Evolutionary conservation across 2,113 vertebrate genomes (phyloP), one percentile per base, ranked within the genome.

Genomic region (Chaetodon auriga): DNA sequence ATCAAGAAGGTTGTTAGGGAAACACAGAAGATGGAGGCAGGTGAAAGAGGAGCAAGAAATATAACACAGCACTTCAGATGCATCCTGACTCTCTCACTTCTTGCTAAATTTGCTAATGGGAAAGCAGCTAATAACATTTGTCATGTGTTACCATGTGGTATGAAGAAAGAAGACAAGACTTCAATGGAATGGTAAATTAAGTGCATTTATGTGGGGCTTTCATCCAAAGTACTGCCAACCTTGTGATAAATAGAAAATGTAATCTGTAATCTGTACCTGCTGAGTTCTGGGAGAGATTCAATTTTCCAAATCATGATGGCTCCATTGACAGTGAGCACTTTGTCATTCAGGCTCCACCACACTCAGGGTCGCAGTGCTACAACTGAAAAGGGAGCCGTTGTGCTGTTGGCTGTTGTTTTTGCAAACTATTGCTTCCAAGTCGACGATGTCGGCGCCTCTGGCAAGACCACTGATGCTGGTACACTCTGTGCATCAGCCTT

Each of bases 391-490:
- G 8, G 25, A 83, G 61, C 16, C 71, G 68, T 66, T 23, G 35
- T 5, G 49, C 21, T 81, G 43, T 71, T 64, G 68, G 84, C 72
- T 68, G 58, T 58, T 75, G 68, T 70, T 69, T 75, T 76, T 70
- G 43, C 46, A 80, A 83, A 82, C 57, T 57, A 35, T 25, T 61
- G 68, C 86, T 55, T 87, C 72, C 46, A 80, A 82, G 61, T 65
- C 77, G 81, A 2, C 65, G 73, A 64, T 84, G 75, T 57, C 1
- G 5, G 23, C 49, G 83, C 71, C 68, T 74, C 41, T 78, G 63
- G 87, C 80, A 58, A 43, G 23, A 61, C 18, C 58, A 69, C 21
- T 45, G 41, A 68, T 75, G 51, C 45, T 43, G 57, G 53, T 54
- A 23, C 49, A 62, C 30, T 77, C 21, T 75, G 18, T 75, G 70